A percentile compares a stretch with the other conserved stretches of the same genome.
Evolutionary conservation across 2,797 vertebrate species (phyloP).

Genomic region (Ciconia nigra): DNA sequence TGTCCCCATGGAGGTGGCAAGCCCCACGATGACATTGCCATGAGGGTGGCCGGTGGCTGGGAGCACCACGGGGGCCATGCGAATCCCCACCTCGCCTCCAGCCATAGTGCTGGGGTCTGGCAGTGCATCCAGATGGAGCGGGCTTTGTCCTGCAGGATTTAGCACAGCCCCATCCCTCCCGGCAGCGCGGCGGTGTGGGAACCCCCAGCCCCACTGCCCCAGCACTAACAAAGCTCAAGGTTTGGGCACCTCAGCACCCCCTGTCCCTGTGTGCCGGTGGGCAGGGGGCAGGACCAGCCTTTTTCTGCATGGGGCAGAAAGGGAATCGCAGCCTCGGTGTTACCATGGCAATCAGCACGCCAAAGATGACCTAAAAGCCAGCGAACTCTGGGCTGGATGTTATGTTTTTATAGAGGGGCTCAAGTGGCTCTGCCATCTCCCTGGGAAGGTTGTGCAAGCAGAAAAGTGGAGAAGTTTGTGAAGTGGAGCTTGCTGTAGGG

Average conservation of each 20-base stretch:
- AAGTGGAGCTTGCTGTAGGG: not conserved
- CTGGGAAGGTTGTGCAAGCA: not conserved
- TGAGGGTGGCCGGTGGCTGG: fast-evolving
- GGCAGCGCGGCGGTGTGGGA: fast-evolving
- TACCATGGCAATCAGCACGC: not conserved
- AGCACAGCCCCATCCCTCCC: not conserved
- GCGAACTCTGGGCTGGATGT: too few species aligned
- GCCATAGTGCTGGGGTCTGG: not conserved
- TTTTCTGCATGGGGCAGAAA: not conserved
- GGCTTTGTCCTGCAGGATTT: not conserved
- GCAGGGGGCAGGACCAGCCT: not conserved
- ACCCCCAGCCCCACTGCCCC: not conserved
- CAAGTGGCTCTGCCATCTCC: not conserved
- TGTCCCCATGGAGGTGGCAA: not conserved
- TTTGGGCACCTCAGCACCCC: not conserved
- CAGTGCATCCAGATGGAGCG: not conserved
- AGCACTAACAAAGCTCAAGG: not conserved
- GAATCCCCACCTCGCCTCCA: not conserved
- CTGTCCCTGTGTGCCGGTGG: fast-evolving
- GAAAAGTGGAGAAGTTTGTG: not conserved
- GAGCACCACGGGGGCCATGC: fast-evolving
- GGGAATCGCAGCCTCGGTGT: not conserved
- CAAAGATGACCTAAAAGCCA: not conserved
- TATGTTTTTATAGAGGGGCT: not conserved
- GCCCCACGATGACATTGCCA: not conserved